Evolutionary conservation across 2,888 invertebrate genomes (phyloP), one percentile per base, ranked within the genome.

Genomic region (Conomelus anceps): DNA sequence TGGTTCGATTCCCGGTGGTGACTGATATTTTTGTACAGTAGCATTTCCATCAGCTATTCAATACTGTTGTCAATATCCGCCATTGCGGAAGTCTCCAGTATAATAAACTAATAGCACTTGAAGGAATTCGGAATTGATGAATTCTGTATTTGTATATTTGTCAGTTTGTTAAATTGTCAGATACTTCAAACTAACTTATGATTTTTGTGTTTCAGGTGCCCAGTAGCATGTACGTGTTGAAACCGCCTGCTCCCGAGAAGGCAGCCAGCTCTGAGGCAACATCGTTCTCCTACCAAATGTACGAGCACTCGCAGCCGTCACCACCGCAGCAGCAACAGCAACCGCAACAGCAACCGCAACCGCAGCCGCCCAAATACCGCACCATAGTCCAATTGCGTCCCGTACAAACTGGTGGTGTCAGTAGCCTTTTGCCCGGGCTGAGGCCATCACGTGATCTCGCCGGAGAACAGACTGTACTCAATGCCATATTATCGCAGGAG

Each of bases 401-500:
- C 3, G 86, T 23, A 0, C 86, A 86, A 23, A 20, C 63, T 1
- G 20, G n/a, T 7, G 63, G 63, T 7, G 63, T 63, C 63, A 63
- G 63, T 13, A 13, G n/a, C n/a, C 11, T 86, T 0, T 11, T 29
- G 3, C 22, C 29, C 17, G 22, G 22, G 9, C 22, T 24, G 22
- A 26, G 86, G 29, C 86, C 86, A 17, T 86, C 86, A 22, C 86
- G 86, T 23, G 86, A 86, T 23, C 29, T 86, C 22, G 86, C 86
- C 22, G 22, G 23, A 3, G 86, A 86, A n/a, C 86, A 86, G 29
- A 86, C 26, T 23, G 29, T 86, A 20, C 29, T 86, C 24, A 86
- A 86, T 26, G 86, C 86, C 22, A 86, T 86, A 23, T 23, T 86
- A n/a, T 86, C 86, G 24, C 86, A 86, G 24, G 86, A 86, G 22